Base-by-base conservation (phyloP, 2,113 vertebrate species). In the Bubo scandiacus region DNA sequence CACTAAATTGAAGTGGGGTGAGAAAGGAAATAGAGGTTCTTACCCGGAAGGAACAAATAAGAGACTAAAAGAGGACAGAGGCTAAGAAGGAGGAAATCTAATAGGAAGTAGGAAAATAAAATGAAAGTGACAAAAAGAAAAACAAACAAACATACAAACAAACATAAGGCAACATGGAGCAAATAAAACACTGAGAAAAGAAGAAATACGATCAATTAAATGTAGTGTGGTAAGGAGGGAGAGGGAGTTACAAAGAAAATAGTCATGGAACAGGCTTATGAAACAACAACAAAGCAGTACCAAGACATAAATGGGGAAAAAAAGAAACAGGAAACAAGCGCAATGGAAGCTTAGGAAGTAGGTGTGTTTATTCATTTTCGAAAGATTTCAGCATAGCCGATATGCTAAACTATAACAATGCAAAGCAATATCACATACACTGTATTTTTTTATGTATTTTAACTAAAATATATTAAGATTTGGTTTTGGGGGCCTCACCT, bases 321-420 rank as follows among this genome's bases (percentile, higher is more conserved):
- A 94, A 90, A 91, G 77, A 96, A 96, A 94, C 18, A 92, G 91
- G 77, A 96, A 95, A 94, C 43, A 92, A 92, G 47, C 1, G 0
- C 67, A 95, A 27, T 55, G 58, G 62, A 95, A 94, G 45, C 40
- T 87, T 95, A 85, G 65, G 30, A 94, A 79, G 51, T 7, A 87
- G 51, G 62, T 42, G 42, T 21, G 88, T 97, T 96, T 96, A 96
- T 96, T 97, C 1, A 85, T 85, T 92, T 94, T 73, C 87, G 58
- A 92, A 84, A 92, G 38, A 79, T 23, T 94, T 91, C 70, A 73
- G 70, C 0, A 0, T 38, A 94, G 77, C 52, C 30, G 94, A 59
- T 79, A 81, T 14, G 30, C 40, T 91, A 40, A 83, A 86, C 47
- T 84, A 6, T 11, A 94, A 95, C 68, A 92, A 19, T 1, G 13